phyloP scores from a whole-genome alignment of 23 tunicate species.

The Styela plicata region DNA sequence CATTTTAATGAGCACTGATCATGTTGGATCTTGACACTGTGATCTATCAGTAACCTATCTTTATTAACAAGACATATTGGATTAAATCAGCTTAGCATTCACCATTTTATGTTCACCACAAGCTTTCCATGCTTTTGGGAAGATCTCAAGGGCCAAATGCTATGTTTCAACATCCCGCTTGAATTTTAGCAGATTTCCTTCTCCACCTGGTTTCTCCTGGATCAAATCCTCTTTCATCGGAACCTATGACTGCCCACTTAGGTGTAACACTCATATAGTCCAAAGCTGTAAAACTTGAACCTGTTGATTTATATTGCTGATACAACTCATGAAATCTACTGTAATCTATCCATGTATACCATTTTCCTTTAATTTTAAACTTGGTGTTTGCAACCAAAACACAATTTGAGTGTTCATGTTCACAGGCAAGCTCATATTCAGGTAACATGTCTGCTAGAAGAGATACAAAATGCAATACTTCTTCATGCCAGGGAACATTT shows the following conservation, averaged over 20 bases:
- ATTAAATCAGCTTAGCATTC: no score
- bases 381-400: conserved; percentile 69
- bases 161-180: conserved; percentile 39
- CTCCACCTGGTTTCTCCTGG: conserved; percentile 80
- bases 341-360: conserved; percentile 91
- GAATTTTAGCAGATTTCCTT: conserved; percentile 51
- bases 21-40: no score
- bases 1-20: no score
- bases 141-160: no score
- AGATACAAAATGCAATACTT: conserved; percentile 72
- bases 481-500: conserved; percentile 99
- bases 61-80: no score
- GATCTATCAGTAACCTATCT: no score
- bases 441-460: conserved; percentile 46
- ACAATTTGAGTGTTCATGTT: conserved; percentile 99
- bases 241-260: conserved; percentile 73
- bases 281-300: conserved; percentile 47
- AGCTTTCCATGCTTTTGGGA: no score
- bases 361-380: conserved; percentile 44
- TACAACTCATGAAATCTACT: conserved; percentile 71
- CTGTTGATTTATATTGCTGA: conserved; percentile 53
- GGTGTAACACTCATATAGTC: conserved; percentile 78
- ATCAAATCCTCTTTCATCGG: conserved; percentile 86
- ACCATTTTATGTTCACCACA: no score
- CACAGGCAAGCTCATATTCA: conserved; percentile 82